Conservation (phyloP, 1,140 invertebrate genomes). For the Phymastichus coffea region DNA sequence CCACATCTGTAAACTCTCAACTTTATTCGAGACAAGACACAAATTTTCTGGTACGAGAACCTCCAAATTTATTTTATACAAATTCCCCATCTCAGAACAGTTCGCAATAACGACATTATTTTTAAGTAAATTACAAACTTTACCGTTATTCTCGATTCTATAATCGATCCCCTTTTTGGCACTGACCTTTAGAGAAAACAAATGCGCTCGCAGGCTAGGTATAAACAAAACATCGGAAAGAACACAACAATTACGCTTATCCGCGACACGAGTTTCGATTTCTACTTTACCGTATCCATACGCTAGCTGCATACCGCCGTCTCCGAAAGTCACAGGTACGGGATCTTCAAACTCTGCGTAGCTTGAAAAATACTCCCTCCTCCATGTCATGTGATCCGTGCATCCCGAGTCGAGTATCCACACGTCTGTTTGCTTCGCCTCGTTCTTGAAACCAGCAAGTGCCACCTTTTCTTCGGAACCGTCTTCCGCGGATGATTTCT, state of each 20-base stretch:
- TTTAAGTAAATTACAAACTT: neutral
- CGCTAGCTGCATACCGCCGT: neutral
- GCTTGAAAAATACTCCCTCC: neutral
- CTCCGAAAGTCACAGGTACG: neutral
- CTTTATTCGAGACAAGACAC: neutral
- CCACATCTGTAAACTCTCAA: neutral
- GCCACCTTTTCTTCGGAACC: neutral
- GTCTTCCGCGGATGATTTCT: neutral
- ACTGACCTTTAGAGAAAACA: neutral
- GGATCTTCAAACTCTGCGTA: neutral
- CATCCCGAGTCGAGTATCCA: neutral
- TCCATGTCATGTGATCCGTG: neutral
- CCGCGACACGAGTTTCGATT: neutral
- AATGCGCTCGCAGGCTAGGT: neutral
- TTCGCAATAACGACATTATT: neutral
- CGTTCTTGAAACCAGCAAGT: neutral
- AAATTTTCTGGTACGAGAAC: neutral
- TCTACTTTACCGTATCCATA: constrained; percentile 1
- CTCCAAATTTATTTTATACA: neutral
- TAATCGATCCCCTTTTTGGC: neutral
- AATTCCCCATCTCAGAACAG: neutral
- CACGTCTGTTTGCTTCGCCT: neutral
- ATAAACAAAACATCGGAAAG: neutral
- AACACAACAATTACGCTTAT: neutral
- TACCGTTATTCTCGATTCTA: neutral